Conservation (phyloP, 2,113 vertebrate genomes). For the Odocoileus hemionus region DNA sequence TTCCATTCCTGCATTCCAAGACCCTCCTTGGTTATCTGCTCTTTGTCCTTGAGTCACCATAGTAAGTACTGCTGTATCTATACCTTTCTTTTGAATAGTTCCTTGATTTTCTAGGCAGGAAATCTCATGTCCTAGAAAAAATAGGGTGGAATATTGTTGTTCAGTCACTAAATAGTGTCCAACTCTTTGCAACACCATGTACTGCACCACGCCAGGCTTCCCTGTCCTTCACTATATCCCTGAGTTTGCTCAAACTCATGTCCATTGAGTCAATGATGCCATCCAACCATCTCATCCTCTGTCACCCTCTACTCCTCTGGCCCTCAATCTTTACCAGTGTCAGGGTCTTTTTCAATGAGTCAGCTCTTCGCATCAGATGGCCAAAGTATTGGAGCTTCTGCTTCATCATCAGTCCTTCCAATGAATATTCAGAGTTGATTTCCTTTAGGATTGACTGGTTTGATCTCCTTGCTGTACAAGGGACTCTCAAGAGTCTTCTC, state of each 20-base stretch:
- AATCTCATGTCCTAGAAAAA: background rate
- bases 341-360: background rate
- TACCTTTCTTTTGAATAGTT: conserved; percentile 1
- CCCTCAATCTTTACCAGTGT: background rate
- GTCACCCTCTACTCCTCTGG: background rate
- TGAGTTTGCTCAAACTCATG: background rate
- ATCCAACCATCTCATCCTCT: background rate
- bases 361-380: background rate
- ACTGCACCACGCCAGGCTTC: background rate
- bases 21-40: background rate
- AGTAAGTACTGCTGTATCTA: background rate
- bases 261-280: background rate
- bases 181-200: background rate
- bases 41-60: background rate
- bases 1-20: background rate
- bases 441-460: background rate
- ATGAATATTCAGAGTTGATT: background rate
- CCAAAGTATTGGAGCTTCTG: background rate
- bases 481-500: background rate
- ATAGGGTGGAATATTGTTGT: background rate
- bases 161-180: background rate
- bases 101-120: background rate
- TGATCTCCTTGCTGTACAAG: background rate
- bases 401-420: background rate
- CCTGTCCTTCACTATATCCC: background rate